A percentile compares a stretch with the other conserved stretches of the same genome.
Evolutionary conservation across 1,140 invertebrate genomes (phyloP).

Genomic region (Drepana arcuata): DNA sequence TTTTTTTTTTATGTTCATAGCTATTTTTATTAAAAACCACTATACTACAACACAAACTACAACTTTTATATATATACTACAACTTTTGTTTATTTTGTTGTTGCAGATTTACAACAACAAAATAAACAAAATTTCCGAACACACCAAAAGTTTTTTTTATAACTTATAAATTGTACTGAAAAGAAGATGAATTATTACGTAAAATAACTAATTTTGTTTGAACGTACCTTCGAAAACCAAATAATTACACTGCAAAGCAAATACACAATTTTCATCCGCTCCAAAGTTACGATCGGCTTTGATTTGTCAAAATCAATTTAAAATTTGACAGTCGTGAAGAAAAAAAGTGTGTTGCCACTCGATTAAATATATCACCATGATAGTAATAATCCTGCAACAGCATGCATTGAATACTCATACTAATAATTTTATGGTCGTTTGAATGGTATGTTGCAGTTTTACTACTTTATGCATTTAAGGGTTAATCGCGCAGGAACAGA

Average conservation of each 20-base stretch:
- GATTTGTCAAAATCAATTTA: constrained; percentile 29
- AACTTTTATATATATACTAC: too few relatives aligned
- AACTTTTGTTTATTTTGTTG: constrained; percentile 35
- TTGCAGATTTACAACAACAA: constrained; percentile 27
- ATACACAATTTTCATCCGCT: constrained; percentile 33
- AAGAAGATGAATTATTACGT: constrained; percentile 28
- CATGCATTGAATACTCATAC: constrained; percentile 22
- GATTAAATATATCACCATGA: constrained; percentile 26
- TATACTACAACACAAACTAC: neutral
- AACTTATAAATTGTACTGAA: constrained; percentile 29
- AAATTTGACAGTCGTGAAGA: constrained; percentile 28
- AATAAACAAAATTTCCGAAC: constrained; percentile 27
- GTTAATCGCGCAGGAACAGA: too few relatives aligned
- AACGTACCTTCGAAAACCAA: constrained; percentile 30
- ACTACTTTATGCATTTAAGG: too few relatives aligned
- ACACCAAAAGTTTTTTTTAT: constrained; percentile 28
- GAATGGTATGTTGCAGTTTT: constrained; percentile 20
- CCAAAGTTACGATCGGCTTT: constrained; percentile 30
- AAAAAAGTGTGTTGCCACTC: constrained; percentile 30
- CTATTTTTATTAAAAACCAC: neutral
- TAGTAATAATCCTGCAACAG: constrained; percentile 23
- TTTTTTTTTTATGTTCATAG: too few relatives aligned
- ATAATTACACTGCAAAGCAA: constrained; percentile 30
- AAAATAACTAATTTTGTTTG: constrained; percentile 32
- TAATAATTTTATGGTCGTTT: constrained; percentile 23